Evolutionary conservation across 2,113 vertebrate genomes (phyloP).

Genomic region (Calidris pygmaea): DNA sequence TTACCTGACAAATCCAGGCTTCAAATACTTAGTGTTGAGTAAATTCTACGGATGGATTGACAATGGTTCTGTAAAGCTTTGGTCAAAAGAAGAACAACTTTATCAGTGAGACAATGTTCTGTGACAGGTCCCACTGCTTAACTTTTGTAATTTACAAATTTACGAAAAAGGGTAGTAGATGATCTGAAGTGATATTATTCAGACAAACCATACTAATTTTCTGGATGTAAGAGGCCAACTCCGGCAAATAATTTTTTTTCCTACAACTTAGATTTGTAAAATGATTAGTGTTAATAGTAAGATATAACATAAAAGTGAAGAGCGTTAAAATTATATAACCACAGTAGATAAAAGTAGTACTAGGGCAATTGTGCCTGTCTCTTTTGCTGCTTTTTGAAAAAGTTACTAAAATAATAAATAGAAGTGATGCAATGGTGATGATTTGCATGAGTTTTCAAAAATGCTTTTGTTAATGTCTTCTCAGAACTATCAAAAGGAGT

Average conservation of each 20-base stretch:
- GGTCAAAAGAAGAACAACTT: not conserved
- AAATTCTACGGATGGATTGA: not conserved
- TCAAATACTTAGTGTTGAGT: not conserved
- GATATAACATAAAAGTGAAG: not conserved
- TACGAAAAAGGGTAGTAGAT: not conserved
- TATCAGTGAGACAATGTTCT: not conserved
- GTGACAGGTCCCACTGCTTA: not conserved
- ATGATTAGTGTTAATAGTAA: not conserved
- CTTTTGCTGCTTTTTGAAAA: not conserved
- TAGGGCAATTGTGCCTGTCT: not conserved
- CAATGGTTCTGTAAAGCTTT: not conserved
- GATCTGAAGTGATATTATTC: not conserved
- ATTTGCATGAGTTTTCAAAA: not conserved
- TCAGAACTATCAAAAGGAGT: not conserved
- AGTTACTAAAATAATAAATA: not conserved
- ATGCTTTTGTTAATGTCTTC: not conserved
- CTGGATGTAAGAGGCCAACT: not conserved
- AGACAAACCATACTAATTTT: not conserved
- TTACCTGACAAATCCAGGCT: not conserved
- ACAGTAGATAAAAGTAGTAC: not conserved
- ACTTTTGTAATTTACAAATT: not conserved
- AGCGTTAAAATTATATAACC: not conserved
- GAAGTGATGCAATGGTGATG: not conserved
- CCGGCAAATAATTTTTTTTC: not conserved
- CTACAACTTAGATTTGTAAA: not conserved